Base-by-base conservation (phyloP, 2,797 vertebrate species). In the Crenichthys baileyi region DNA sequence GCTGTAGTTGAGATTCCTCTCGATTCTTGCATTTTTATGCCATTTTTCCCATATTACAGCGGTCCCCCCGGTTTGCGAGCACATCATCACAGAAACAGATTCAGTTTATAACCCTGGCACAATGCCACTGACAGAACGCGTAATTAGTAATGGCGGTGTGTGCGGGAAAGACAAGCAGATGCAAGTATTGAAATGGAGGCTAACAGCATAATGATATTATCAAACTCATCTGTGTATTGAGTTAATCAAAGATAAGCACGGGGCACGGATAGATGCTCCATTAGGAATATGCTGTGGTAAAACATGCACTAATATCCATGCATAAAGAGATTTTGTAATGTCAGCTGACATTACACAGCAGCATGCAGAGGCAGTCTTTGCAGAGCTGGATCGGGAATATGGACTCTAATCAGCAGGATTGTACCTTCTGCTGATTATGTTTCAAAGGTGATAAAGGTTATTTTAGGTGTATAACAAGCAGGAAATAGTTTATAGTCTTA, bases 1-100 rank as follows among this genome's bases (percentile, higher is more conserved):
- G 79, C 72, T 31, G 2, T 61, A 16, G 67, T 71, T 82, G 29
- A 41, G 65, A 48, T 81, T 87, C 77, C 72, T 85, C 85, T 87
- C 85, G 70, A 70, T 89, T 89, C 88, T 93, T 88, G 83, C 80
- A 76, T 90, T 92, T 91, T 89, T 89, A 90, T 92, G 93, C 93
- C 84, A 87, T 86, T 86, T 81, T 90, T 94, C 95, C 95, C 94
- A 93, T 93, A 94, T 95, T 95, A 93, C 81, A 90, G 89, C 88
- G 87, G 85, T 91, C 90, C 92, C 91, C 36, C 75, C 80, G 20
- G 16, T 61, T 29, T 29, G 56, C 67, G 44, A 89, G 83, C 88
- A 91, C 87, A 91, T 71, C 79, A 87, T 88, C 87, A 92, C 80
- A 91, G 79, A 81, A 79, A 84, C 79, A 83, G 81, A 82, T 79